phyloP scores from a whole-genome alignment of 2,113 vertebrate species.

The Terrapene triunguis region DNA sequence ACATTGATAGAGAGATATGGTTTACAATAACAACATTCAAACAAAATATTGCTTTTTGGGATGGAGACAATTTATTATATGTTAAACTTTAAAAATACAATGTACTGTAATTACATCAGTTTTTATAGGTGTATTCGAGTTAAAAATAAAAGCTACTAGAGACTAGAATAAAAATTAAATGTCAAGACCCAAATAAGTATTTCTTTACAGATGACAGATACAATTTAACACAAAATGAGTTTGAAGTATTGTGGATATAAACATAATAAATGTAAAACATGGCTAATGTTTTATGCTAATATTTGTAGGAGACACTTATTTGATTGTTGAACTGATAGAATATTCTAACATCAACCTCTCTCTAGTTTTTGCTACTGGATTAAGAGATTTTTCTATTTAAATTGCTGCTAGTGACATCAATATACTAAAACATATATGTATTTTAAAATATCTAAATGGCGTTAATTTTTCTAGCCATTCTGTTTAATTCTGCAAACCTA shows the following conservation, averaged over 20 bases:
- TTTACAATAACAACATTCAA: background rate
- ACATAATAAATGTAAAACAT: slow-evolving; percentile 31
- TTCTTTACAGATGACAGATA: slow-evolving; percentile 30
- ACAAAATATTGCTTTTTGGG: background rate
- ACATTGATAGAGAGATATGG: background rate
- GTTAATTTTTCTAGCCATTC: slow-evolving; percentile 24
- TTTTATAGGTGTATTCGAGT: slow-evolving; percentile 17
- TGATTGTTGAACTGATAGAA: slow-evolving; percentile 16
- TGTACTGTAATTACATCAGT: slow-evolving; percentile 38
- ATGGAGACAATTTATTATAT: slow-evolving; percentile 50
- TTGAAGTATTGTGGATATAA: background rate
- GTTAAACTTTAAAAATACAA: slow-evolving; percentile 56
- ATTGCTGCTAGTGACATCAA: slow-evolving; percentile 10
- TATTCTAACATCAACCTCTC: background rate
- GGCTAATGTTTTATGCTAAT: slow-evolving; percentile 45
- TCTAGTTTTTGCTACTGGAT: slow-evolving; percentile 12
- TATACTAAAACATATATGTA: background rate
- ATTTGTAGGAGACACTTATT: slow-evolving; percentile 12
- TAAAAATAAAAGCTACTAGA: slow-evolving; percentile 44
- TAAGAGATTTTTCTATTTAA: background rate
- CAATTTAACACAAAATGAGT: slow-evolving; percentile 33
- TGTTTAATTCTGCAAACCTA: slow-evolving; percentile 32
- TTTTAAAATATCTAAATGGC: background rate
- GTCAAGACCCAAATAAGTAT: slow-evolving; percentile 23
- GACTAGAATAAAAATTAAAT: slow-evolving; percentile 27